phyloP scores from a whole-genome alignment of 2,888 invertebrate species.

The Tholera decimalis region DNA sequence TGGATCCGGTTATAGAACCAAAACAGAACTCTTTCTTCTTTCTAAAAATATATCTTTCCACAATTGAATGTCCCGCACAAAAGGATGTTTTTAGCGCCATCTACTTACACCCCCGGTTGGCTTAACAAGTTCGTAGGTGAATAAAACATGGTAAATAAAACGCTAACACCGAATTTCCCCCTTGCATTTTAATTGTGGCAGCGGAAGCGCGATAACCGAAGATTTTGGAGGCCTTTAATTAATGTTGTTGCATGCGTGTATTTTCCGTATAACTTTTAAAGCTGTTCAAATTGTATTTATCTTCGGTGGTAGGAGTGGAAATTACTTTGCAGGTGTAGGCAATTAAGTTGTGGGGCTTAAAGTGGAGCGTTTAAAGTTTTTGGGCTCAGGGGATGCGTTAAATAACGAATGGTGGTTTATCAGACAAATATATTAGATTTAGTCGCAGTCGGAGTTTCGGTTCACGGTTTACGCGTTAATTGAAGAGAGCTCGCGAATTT shows the following conservation, averaged over 20 bases:
- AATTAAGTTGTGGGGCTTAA: conserved; percentile 67
- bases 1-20: not conserved
- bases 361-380: conserved; percentile 59
- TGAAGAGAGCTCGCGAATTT: conserved; percentile 55
- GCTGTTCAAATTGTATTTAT: conserved; percentile 71
- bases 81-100: conserved; percentile 35
- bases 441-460: conserved; percentile 52
- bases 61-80: conserved; percentile 18
- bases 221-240: conserved; percentile 89
- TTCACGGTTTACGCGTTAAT: conserved; percentile 61
- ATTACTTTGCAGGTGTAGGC: conserved; percentile 63
- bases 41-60: not conserved
- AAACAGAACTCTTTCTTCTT: conserved; percentile 12
- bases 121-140: conserved; percentile 64
- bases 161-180: conserved; percentile 82
- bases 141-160: conserved; percentile 76
- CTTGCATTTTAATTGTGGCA: conserved; percentile 88
- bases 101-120: conserved; percentile 31
- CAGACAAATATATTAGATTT: conserved; percentile 59
- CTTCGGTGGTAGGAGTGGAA: conserved; percentile 61
- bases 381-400: conserved; percentile 55
- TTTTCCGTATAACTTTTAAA: conserved; percentile 78
- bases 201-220: conserved; percentile 88
- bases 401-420: conserved; percentile 59
- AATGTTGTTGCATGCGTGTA: conserved; percentile 88